Percentiles rank a stretch among this genome's conserved stretches.
Conservation (phyloP, 2,888 invertebrate genomes). For the Chrysopilus asiliformis region DNA sequence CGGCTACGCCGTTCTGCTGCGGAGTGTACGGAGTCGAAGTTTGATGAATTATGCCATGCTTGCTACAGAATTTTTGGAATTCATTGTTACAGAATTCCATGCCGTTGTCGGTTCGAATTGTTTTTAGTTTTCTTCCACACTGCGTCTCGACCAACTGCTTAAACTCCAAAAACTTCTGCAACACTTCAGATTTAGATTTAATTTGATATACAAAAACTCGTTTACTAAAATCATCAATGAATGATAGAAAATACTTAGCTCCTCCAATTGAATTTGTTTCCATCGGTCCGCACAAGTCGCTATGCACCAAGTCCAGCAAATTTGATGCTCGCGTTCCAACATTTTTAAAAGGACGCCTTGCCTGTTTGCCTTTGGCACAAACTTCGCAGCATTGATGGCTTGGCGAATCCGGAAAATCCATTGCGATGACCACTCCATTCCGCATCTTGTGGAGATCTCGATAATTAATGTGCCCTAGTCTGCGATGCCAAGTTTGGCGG, state of each 20-base stretch:
- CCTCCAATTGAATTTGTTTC: slow-evolving; percentile 23
- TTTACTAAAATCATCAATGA: slow-evolving; percentile 23
- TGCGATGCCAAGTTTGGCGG: slow-evolving; percentile 10
- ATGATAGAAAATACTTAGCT: slow-evolving; percentile 24
- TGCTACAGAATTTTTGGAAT: slow-evolving; percentile 2
- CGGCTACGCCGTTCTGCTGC: slow-evolving; percentile 5
- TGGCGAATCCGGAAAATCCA: neutral
- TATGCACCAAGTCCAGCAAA: slow-evolving; percentile 23
- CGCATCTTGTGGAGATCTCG: neutral
- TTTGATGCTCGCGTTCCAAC: slow-evolving; percentile 13
- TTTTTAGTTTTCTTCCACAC: slow-evolving; percentile 8
- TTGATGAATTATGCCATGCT: neutral
- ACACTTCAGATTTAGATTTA: slow-evolving; percentile 11
- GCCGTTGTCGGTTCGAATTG: slow-evolving; percentile 9
- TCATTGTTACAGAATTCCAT: slow-evolving; percentile 4
- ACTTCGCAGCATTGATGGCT: slow-evolving; percentile 4
- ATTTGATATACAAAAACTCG: slow-evolving; percentile 11
- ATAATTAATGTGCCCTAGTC: neutral
- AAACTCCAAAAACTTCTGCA: slow-evolving; percentile 11
- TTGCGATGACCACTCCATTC: neutral
- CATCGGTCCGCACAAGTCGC: slow-evolving; percentile 30
- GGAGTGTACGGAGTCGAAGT: too few relatives aligned
- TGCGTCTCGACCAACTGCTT: slow-evolving; percentile 13
- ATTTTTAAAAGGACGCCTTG: slow-evolving; percentile 16
- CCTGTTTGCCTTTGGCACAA: slow-evolving; percentile 19